phyloP scores from a whole-genome alignment of 2,797 vertebrate genomes.

The Lacerta bilineata region DNA sequence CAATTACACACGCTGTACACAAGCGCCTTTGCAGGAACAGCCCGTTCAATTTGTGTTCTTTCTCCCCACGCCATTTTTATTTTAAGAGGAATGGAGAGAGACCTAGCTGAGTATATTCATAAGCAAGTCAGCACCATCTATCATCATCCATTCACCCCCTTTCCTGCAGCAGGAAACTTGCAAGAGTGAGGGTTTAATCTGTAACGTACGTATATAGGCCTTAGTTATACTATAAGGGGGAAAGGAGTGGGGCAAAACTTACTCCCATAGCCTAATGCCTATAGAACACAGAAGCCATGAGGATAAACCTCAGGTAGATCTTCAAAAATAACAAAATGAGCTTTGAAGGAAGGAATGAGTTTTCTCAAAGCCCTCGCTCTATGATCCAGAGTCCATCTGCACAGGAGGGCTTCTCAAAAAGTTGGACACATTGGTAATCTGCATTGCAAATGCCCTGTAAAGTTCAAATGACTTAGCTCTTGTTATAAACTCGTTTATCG shows the following conservation, averaged over 20 bases:
- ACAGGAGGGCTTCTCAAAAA: not conserved
- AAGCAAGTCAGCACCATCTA: not conserved
- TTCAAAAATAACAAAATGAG: not conserved
- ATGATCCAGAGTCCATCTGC: not conserved
- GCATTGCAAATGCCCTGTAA: not conserved
- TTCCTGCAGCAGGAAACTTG: not conserved
- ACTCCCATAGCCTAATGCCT: not conserved
- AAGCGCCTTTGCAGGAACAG: not conserved
- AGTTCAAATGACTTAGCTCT: not conserved
- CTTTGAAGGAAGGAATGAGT: not conserved
- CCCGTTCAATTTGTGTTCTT: not conserved
- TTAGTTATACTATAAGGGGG: not conserved
- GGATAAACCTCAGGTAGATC: not conserved
- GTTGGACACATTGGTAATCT: not conserved
- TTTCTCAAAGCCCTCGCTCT: not conserved
- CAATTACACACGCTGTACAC: not conserved
- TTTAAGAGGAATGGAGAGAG: not conserved
- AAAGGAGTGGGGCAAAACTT: not conserved
- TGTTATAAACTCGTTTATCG: not conserved
- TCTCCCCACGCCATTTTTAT: not conserved
- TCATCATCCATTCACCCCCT: not conserved
- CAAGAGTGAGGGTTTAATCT: not conserved
- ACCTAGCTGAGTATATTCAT: not conserved
- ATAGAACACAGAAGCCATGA: not conserved
- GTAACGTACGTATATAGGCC: not conserved